Base-by-base conservation (phyloP, 2,113 vertebrate species). In the Tragelaphus buxtoni region DNA sequence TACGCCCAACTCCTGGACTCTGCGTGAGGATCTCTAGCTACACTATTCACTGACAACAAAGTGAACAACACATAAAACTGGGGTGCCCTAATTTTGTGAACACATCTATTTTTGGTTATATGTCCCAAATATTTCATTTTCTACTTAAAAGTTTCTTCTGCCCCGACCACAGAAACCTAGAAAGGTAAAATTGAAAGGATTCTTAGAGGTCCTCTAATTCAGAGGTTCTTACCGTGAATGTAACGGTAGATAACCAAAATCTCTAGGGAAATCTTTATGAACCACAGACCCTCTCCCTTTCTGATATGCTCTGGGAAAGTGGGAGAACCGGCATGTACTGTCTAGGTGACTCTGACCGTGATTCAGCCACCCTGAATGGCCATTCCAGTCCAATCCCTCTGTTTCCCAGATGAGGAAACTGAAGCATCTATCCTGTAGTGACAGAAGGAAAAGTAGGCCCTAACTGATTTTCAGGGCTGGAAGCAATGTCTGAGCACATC, bases 121-220 rank as follows among this genome's bases (percentile, higher is more conserved):
- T 87, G 7, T 88, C 80, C 53, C 60, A 93, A 72, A 35, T 17
- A 65, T 39, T 86, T 93, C 30, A 90, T 45, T 88, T 96, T 9
- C 74, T 92, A 88, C 26, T 88, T 76, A 76, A 69, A 89, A 88
- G n/a, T 85, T 90, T 82, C 28, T 92, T 94, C 61, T 77, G 58
- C 56, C 32, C 51, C 14, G 17, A 89, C 20, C 7, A 88, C 0
- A 95, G 83, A 96, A 61, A 65, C 60, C 17, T 24, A 30, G 55
- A 89, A 83, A 77, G 30, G 77, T 95, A 91, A 91, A 93, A 94
- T 1, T n/a, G 7, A 82, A 88, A 97, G 72, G 56, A 53, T 89
- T 47, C 58, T 82, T 17, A 93, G 28, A 72, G 35, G 56, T 87
- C 9, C 11, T 58, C 3, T 93, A n/a, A 72, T 47, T 88, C 32